Base-by-base conservation (phyloP, 2,797 vertebrate species). In the Sebastes taczanowskii region DNA sequence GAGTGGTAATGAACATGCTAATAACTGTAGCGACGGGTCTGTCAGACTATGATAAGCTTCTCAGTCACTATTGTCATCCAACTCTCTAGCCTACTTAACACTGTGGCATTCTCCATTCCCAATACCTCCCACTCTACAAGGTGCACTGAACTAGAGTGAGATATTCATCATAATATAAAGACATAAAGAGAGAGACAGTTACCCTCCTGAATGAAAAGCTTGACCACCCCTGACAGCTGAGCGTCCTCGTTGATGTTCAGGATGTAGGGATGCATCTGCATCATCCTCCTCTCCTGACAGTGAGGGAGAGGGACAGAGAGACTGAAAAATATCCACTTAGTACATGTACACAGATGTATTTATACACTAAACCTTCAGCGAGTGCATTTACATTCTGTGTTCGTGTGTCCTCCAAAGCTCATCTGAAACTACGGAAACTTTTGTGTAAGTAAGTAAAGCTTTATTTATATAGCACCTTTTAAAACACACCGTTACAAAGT, bases 161-260 rank as follows among this genome's bases (percentile, higher is more conserved):
- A 49, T 4, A 46, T 35, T 35, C 13, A 64, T 64, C 13, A 58
- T 0, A n/a, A 23, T 5, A 71, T 4, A 49, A 20, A 49, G 38
- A 46, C 14, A 46, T 16, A 1, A 20, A 62, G n/a, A 80, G 6
- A 69, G 25, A 60, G 32, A 34, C 22, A 30, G 89, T 73, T 23
- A 97, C 97, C 97, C 3, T 96, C 90, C 72, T 95, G 95, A 74
- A 98, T 97, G 88, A 98, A 97, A 67, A 96, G 93, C 87, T 97
- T 97, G 76, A 98, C 95, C 65, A 97, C 96, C 2, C 96, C 96
- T 0, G 97, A 97, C 71, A 98, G 96, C 93, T 98, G 97, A 1
- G 96, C 94, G 29, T 98, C 97, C 88, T 97, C 97, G 0, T 96
- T 98, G 80, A 97, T 91, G 74, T 98, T 98, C 84, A 97, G 89